Conservation (phyloP, 2,888 invertebrate genomes). For the Isotomurus palustris region DNA sequence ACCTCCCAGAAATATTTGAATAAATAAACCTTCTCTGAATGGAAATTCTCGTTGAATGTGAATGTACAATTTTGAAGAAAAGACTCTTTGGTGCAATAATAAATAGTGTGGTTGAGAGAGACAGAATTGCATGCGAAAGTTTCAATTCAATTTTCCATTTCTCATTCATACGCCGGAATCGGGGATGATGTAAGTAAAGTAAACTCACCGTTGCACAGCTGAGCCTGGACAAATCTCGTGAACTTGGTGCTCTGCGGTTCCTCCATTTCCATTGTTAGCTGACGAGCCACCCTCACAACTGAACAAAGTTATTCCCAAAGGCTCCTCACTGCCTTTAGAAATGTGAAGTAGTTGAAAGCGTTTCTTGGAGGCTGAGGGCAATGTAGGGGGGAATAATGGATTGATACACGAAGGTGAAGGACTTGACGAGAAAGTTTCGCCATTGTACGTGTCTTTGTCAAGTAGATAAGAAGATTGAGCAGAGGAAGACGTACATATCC, state of each 20-base stretch:
- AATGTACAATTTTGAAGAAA: neutral
- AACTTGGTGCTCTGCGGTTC: slow-evolving; percentile 36
- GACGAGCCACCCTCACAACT: neutral
- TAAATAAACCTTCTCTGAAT: slow-evolving; percentile 8
- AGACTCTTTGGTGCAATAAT: neutral
- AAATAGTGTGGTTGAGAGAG: neutral
- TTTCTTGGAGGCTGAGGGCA: slow-evolving; percentile 24
- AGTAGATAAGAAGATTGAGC: slow-evolving; percentile 13
- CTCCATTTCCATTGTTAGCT: slow-evolving; percentile 7
- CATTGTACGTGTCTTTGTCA: slow-evolving; percentile 10
- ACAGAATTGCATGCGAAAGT: slow-evolving; percentile 5
- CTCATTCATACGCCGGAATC: too few relatives aligned
- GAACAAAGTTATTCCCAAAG: slow-evolving; percentile 34
- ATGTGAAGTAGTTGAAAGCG: slow-evolving; percentile 43
- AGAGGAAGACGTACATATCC: slow-evolving; percentile 32
- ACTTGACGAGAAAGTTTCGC: slow-evolving; percentile 9
- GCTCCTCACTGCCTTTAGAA: slow-evolving; percentile 34
- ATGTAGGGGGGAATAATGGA: slow-evolving; percentile 31
- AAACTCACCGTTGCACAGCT: slow-evolving; percentile 38
- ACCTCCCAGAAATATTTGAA: slow-evolving; percentile 11
- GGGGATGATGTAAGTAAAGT: neutral
- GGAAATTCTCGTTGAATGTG: neutral
- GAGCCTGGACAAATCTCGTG: slow-evolving; percentile 28
- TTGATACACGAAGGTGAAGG: neutral
- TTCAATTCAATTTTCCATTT: slow-evolving; percentile 13